A percentile compares a stretch with the other conserved stretches of the same genome.
These are phyloP conservation scores for Scaptomyza montana DNA, from an alignment of 1,140 invertebrate species.

Conservation along the genomic window DNA sequence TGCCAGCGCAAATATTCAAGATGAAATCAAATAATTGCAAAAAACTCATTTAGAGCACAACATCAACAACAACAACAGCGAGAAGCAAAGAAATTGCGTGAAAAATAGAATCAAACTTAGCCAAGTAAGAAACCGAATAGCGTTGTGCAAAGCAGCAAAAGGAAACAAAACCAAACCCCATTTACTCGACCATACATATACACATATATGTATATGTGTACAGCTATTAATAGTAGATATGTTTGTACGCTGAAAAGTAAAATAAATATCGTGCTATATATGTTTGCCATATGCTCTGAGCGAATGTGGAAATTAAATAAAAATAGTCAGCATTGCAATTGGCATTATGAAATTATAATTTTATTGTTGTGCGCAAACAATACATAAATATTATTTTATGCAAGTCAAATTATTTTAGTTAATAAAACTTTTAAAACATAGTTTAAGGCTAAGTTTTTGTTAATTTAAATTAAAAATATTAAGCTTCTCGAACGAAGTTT, in stretches of 20 bases:
- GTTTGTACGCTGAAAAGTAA: slow-evolving; percentile 51
- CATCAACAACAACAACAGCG: slow-evolving; percentile 29
- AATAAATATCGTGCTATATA: slow-evolving; percentile 52
- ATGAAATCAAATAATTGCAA: slow-evolving; percentile 83
- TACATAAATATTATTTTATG: too few species aligned
- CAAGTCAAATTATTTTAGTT: too few species aligned
- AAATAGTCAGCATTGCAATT: slow-evolving; percentile 16
- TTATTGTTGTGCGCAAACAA: too few species aligned
- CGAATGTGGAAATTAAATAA: slow-evolving; percentile 14
- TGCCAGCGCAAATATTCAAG: slow-evolving; percentile 62
- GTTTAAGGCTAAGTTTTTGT: too few species aligned
- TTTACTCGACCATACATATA: slow-evolving; percentile 18
- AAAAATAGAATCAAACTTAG: slow-evolving; percentile 67
- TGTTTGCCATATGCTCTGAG: slow-evolving; percentile 2
- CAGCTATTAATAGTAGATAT: slow-evolving; percentile 35
- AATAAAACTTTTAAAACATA: too few species aligned
- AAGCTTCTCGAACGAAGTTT: too few species aligned
- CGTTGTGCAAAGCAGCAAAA: slow-evolving; percentile 19
- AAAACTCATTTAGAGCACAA: slow-evolving; percentile 79
- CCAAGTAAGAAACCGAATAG: slow-evolving; percentile 27
- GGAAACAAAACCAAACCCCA: slow-evolving; percentile 21
- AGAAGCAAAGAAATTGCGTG: slow-evolving; percentile 17
- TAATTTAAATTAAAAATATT: too few species aligned
- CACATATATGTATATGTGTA: slow-evolving; percentile 13
- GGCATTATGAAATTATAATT: slow-evolving; percentile 15